Conservation (phyloP, 1,140 invertebrate genomes). For the Babylonia areolata region DNA sequence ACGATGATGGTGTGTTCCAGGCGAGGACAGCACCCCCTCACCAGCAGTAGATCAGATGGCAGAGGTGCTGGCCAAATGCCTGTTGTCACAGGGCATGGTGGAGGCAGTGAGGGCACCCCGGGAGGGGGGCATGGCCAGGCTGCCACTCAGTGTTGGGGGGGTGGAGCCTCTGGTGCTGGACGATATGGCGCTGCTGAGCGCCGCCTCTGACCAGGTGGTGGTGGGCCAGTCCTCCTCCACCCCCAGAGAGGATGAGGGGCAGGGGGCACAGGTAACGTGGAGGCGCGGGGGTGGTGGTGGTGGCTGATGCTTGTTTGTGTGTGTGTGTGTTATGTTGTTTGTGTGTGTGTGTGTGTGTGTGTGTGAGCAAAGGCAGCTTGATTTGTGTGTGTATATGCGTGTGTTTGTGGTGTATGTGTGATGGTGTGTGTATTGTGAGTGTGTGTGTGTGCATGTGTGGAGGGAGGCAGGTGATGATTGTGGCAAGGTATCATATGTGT, state of each 20-base stretch:
- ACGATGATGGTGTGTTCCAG: neutral
- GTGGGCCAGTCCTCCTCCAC: slow-evolving; percentile 5
- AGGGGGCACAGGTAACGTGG: neutral
- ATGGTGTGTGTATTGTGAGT: neutral
- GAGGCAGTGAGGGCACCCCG: neutral
- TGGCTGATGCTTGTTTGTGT: too few relatives aligned
- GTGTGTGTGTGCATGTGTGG: too few relatives aligned
- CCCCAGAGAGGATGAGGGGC: neutral
- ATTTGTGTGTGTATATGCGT: too few relatives aligned
- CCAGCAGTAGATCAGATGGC: neutral
- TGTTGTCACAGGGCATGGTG: slow-evolving; percentile 35
- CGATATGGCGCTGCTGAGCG: neutral
- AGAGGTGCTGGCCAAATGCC: neutral
- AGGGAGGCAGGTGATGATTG: too few relatives aligned
- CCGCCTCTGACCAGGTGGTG: neutral
- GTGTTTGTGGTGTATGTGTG: neutral
- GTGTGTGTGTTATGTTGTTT: neutral
- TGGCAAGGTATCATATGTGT: too few relatives aligned
- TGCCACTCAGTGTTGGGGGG: neutral
- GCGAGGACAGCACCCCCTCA: neutral
- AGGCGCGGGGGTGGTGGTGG: too few relatives aligned
- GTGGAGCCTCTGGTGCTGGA: neutral
- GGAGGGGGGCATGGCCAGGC: neutral
- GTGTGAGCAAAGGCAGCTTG: neutral
- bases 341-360: neutral